A percentile compares a stretch with the other conserved stretches of the same genome.
phyloP scores from a whole-genome alignment of 2,888 invertebrate species.

The Heliconius ethilla region DNA sequence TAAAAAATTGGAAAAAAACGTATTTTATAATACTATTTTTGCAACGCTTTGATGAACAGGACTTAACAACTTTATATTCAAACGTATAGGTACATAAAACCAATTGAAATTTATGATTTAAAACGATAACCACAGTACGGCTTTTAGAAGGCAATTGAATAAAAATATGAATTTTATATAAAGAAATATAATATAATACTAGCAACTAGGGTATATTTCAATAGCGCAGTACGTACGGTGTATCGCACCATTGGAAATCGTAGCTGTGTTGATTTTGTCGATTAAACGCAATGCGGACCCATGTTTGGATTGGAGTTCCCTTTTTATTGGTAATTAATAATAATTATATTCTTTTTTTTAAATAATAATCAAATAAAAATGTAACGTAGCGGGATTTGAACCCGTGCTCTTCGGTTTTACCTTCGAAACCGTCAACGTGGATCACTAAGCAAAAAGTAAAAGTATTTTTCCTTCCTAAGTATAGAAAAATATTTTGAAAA shows the following conservation, averaged over 20 bases:
- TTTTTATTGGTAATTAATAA: constrained; percentile 20
- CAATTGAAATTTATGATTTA: background rate
- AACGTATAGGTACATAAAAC: background rate
- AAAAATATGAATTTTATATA: constrained; percentile 18
- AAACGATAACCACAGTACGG: constrained; percentile 5
- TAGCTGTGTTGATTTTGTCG: constrained; percentile 70
- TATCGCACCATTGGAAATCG: constrained; percentile 44
- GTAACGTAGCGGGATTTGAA: background rate
- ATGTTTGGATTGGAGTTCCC: constrained; percentile 59
- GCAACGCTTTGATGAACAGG: background rate
- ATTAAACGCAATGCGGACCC: constrained; percentile 71
- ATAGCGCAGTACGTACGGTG: constrained; percentile 31
- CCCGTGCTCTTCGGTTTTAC: background rate
- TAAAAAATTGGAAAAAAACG: background rate
- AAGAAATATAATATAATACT: constrained; percentile 23
- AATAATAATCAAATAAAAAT: background rate
- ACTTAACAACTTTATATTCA: background rate
- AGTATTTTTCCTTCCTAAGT: no score
- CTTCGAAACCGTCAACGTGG: background rate
- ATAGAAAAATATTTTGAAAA: no score
- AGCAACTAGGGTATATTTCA: constrained; percentile 6
- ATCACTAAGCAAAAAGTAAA: background rate
- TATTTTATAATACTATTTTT: background rate
- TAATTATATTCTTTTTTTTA: background rate
- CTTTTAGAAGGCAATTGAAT: constrained; percentile 14